phyloP scores from a whole-genome alignment of 2,888 invertebrate species.

The Cantharis flavilabris region DNA sequence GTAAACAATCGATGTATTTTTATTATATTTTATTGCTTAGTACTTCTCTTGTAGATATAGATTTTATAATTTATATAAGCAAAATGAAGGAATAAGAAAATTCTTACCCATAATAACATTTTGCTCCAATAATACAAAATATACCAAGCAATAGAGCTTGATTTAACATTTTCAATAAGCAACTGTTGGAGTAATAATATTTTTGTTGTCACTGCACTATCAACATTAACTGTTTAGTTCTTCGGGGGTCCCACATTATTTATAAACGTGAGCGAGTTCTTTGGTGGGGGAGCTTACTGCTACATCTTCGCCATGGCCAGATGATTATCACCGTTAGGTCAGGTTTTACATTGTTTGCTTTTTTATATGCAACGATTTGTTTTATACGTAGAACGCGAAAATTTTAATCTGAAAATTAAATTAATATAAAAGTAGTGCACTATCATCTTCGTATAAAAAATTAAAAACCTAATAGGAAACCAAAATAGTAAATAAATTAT shows the following conservation, averaged over 20 bases:
- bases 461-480: no score
- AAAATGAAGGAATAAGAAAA: neutral
- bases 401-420: neutral
- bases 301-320: slow-evolving; percentile 36
- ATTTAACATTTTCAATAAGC: slow-evolving; percentile 33
- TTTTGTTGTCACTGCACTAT: neutral
- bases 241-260: slow-evolving; percentile 33
- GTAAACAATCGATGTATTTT: neutral
- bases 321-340: slow-evolving; percentile 45
- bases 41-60: neutral
- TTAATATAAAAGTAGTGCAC: neutral
- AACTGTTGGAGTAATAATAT: slow-evolving; percentile 4
- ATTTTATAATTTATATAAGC: neutral
- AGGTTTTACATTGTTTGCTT: slow-evolving; percentile 37
- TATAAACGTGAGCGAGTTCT: slow-evolving; percentile 35
- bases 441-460: neutral
- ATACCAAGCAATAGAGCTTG: slow-evolving; percentile 35
- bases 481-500: neutral
- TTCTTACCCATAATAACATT: slow-evolving; percentile 39
- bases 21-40: neutral
- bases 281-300: slow-evolving; percentile 35
- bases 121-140: slow-evolving; percentile 35
- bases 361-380: slow-evolving; percentile 18
- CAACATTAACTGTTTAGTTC: slow-evolving; percentile 12
- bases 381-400: neutral